Conservation (phyloP, 1,140 invertebrate genomes). For the Zaprionus gabonicus region DNA sequence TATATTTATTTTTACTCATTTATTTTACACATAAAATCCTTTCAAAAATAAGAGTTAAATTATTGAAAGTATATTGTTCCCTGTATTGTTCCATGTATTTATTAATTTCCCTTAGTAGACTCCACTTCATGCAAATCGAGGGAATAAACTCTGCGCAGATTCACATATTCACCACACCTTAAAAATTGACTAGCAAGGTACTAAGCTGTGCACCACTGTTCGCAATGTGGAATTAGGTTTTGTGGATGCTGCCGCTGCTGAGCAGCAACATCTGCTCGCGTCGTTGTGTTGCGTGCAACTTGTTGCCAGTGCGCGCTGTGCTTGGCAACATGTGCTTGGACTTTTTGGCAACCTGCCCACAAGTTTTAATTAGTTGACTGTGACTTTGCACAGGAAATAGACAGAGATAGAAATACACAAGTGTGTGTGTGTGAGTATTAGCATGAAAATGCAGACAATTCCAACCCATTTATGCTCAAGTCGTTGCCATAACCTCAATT, state of each 20-base stretch:
- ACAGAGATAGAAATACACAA: conserved; percentile 8
- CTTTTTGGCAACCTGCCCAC: conserved; percentile 42
- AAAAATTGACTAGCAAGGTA: no score
- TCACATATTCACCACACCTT: no score
- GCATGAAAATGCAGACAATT: conserved; percentile 14
- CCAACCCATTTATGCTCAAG: conserved; percentile 33
- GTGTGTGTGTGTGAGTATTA: background rate
- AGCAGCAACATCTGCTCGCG: conserved; percentile 46
- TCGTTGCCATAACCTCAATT: conserved; percentile 47
- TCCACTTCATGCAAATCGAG: no score
- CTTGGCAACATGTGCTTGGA: conserved; percentile 12
- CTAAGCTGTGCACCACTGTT: background rate
- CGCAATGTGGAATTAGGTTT: conserved; percentile 41
- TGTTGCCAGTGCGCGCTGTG: conserved; percentile 25
- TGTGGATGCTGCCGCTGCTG: conserved; percentile 50
- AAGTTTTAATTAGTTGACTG: conserved; percentile 22
- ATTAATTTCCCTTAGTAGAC: no score
- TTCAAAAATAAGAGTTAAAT: no score
- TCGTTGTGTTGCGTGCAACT: conserved; percentile 1
- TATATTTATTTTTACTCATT: no score
- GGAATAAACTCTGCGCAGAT: no score
- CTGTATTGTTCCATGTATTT: no score
- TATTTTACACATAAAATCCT: no score
- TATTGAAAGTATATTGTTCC: no score
- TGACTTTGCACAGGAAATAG: conserved; percentile 37